Evolutionary conservation across 2,113 vertebrate genomes (phyloP), one percentile per base, ranked within the genome.

Genomic region (Psittacus erithacus): DNA sequence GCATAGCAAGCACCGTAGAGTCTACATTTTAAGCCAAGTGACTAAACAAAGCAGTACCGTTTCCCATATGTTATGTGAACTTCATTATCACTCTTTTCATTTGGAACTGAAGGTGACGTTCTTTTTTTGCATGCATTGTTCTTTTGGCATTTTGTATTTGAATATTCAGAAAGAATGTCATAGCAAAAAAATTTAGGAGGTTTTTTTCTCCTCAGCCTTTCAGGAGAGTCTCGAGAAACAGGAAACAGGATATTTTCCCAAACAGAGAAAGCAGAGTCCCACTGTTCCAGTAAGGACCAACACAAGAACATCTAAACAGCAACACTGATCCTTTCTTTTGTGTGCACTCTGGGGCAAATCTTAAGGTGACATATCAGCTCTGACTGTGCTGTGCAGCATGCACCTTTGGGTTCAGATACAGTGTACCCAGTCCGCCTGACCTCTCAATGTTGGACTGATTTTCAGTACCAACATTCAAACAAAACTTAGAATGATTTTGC

Each of bases 61-160:
- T 93, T 91, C 85, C 90, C 88, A 83, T 70, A 64, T 92, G 89
- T 75, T 93, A 85, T 8, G 14, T 89, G 89, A 91, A 90, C 91
- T 93, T 96, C 68, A 62, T 91, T 95, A 78, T 92, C 86, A 82
- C 62, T 24, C 50, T 82, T 91, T 46, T 46, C 44, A 47, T 81
- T 83, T 91, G 70, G 82, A 95, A 85, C 69, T 95, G 65, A 39
- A 82, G 84, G 75, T 88, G 85, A 90, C 41, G 44, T 75, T 85
- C 41, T 57, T 47, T 73, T 70, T 77, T 83, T 31, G 3, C 17
- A 67, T 63, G 43, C 41, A 46, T 71, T 88, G 50, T 23, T 80
- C 89, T 87, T 73, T 78, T 89, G 75, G 68, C 73, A 82, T 95
- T 90, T 91, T 1, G 0, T 67, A 91, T 85, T 87, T 78, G 83